Evolutionary conservation across 1,140 invertebrate genomes (phyloP).

Genomic region (Acyrthosiphon pisum): DNA sequence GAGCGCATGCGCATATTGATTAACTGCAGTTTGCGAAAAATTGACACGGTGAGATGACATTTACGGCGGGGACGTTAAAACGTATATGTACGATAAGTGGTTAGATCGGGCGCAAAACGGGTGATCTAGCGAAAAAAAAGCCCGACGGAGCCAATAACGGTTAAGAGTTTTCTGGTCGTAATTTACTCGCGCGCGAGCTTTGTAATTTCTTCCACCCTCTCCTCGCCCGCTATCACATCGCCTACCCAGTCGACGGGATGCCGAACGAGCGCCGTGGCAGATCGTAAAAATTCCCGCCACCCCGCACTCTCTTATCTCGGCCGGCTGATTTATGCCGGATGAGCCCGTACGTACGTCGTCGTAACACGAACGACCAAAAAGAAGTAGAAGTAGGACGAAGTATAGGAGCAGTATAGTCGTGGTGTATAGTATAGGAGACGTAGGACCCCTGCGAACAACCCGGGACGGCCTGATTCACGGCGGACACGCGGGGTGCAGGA

Average conservation of each 20-base stretch:
- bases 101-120: neutral
- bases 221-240: neutral
- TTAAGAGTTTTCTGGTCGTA: constrained; percentile 27
- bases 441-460: constrained; percentile 20
- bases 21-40: neutral
- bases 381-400: neutral
- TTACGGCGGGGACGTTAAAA: neutral
- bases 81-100: neutral
- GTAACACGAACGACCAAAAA: neutral
- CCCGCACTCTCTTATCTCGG: constrained; percentile 12
- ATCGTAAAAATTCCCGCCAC: constrained; percentile 49
- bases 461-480: constrained; percentile 17
- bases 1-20: neutral
- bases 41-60: neutral
- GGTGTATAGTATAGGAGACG: neutral
- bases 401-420: neutral
- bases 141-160: constrained; percentile 32
- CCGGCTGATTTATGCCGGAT: constrained; percentile 48
- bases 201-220: neutral
- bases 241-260: neutral
- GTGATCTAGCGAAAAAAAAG: neutral
- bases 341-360: neutral
- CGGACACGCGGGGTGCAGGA: constrained; percentile 48
- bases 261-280: neutral
- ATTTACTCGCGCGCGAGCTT: constrained; percentile 20